Evolutionary conservation across 2,797 vertebrate species (phyloP).

Genomic region (Crenuchus spilurus): DNA sequence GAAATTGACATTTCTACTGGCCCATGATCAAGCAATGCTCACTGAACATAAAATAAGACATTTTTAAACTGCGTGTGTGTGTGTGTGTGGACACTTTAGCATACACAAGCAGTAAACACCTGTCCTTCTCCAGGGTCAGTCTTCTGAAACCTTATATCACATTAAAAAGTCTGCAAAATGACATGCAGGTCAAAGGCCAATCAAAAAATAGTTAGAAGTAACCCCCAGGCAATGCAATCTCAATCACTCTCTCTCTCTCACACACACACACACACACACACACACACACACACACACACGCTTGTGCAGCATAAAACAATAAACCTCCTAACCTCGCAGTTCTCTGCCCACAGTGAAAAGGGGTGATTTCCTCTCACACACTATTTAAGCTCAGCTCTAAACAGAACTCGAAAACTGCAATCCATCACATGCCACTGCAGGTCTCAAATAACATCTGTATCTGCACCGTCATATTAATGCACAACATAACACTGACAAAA

Average conservation of each 20-base stretch:
- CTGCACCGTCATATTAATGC: neutral
- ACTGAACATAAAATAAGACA: too few species aligned
- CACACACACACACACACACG: neutral
- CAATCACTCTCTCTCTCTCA: neutral
- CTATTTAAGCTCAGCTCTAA: neutral
- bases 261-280: neutral
- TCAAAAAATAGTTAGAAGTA: constrained; percentile 31
- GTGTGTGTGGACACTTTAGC: neutral
- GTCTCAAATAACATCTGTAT: neutral
- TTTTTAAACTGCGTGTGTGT: too few species aligned
- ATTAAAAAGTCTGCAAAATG: constrained; percentile 28
- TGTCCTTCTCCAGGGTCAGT: constrained; percentile 16
- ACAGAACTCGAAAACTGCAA: constrained; percentile 3
- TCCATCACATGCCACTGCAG: neutral
- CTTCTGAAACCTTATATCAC: constrained; percentile 37
- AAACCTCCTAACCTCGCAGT: neutral
- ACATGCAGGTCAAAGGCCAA: constrained; percentile 20
- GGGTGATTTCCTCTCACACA: neutral
- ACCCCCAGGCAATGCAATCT: neutral
- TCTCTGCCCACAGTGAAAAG: neutral
- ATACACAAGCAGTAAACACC: neutral
- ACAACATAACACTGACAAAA: neutral
- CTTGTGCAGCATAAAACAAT: neutral
- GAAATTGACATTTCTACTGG: neutral
- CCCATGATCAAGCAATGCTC: too few species aligned